Evolutionary conservation across 2,888 invertebrate genomes (phyloP).

Genomic region (Octodonta nipae): DNA sequence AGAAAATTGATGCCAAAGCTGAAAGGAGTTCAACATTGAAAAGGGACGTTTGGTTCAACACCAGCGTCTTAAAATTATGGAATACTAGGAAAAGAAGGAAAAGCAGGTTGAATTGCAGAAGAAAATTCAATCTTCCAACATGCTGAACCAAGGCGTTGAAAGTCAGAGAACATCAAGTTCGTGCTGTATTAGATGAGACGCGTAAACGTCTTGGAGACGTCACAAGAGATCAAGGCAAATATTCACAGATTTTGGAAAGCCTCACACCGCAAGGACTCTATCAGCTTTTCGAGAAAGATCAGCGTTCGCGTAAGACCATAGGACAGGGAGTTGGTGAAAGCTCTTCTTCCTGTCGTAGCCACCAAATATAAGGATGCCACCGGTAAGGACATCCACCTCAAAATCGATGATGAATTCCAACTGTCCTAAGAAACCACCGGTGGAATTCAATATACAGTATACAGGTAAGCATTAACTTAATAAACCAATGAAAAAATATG

Average conservation of each 20-base stretch:
- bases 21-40: constrained; percentile 99
- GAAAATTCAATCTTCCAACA: constrained; percentile 98
- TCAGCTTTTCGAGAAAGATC: constrained; percentile 76
- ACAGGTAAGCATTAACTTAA: no score
- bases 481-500: no score
- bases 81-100: constrained; percentile 96
- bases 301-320: constrained; percentile 66
- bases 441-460: constrained; percentile 87
- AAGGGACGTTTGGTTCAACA: constrained; percentile 97
- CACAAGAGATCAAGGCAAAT: constrained; percentile 54
- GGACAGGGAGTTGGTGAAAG: constrained; percentile 64
- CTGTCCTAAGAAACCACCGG: constrained; percentile 74
- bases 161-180: constrained; percentile 89
- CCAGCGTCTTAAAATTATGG: constrained; percentile 97
- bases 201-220: constrained; percentile 71
- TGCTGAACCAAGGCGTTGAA: constrained; percentile 96
- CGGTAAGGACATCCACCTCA: constrained; percentile 58
- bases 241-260: constrained; percentile 67
- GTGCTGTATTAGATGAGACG: constrained; percentile 83
- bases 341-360: constrained; percentile 46
- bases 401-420: constrained; percentile 64
- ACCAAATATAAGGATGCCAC: constrained; percentile 59
- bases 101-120: constrained; percentile 98
- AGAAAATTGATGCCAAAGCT: constrained; percentile 99
- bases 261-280: constrained; percentile 76